Base-by-base conservation (phyloP, 2,797 vertebrate genomes). In the Crocidura indochinensis region DNA sequence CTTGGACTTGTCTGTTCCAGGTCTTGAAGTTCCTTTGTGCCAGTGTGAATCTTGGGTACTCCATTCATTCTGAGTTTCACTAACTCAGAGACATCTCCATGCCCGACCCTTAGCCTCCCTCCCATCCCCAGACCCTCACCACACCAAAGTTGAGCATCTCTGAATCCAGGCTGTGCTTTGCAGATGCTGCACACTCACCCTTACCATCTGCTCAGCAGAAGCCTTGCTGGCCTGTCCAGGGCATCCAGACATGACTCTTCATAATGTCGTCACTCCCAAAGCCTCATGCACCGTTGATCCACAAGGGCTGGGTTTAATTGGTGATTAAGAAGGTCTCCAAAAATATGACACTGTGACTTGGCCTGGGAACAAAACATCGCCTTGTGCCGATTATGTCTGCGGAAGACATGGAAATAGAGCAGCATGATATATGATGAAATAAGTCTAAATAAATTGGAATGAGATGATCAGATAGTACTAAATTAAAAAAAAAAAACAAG, bases 401-500 rank as follows among this genome's bases (percentile, higher is more conserved):
- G n/a, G 44, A 80, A 88, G 73, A 26, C n/a, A 0, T 46, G 69
- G 51, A 72, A 65, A 72, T 29, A n/a, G 85, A 84, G 64, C 22
- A 31, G 3, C 31, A 0, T 60, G 75, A 71, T 64, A 31, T 6
- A 49, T n/a, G 44, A 53, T 56, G 62, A 81, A 84, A 67, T 56
- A 60, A 6, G 73, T 71, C 90, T 73, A 72, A 46, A 38, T 60
- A 85, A 91, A 44, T 84, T 44, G 27, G 26, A n/a, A 72, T 46
- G 56, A 60, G 62, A 12, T 46, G 47, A 60, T 44, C 44, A 91
- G 83, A 51, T 67, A 86, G 29, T 20, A 68, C 46, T 27, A 38
- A 38, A 84, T 65, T n/a, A 47, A 60, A 67, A 67, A 44, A 10
- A 27, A 26, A 65, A 10, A 31, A 83, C 73, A 83, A 76, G 27